These are phyloP conservation scores for Hanleya hanleyi DNA, from an alignment of 2,888 invertebrate genomes.

Conservation along the genomic window DNA sequence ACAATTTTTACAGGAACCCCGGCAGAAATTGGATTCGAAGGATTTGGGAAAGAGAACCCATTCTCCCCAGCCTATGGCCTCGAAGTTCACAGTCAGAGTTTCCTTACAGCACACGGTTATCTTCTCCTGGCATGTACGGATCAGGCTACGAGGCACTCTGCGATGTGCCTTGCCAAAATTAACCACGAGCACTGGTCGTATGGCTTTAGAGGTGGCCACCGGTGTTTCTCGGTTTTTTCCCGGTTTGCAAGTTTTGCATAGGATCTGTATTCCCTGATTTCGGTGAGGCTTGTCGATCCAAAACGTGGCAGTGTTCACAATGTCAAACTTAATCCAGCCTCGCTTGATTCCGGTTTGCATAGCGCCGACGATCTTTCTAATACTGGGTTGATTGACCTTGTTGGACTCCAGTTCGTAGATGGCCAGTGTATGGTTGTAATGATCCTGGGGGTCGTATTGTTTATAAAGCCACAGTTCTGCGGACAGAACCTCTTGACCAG, in stretches of 20 bases:
- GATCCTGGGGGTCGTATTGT: slow-evolving; percentile 52
- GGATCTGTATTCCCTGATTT: slow-evolving; percentile 49
- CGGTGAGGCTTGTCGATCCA: slow-evolving; percentile 50
- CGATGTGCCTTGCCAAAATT: not conserved
- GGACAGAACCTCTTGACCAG: slow-evolving; percentile 14
- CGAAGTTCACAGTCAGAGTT: slow-evolving; percentile 72
- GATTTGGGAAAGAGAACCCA: slow-evolving; percentile 75
- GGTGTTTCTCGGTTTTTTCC: not conserved
- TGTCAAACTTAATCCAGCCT: slow-evolving; percentile 58
- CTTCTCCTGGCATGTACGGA: not conserved
- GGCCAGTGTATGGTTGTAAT: slow-evolving; percentile 27
- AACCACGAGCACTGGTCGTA: not conserved
- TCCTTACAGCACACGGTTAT: slow-evolving; percentile 60
- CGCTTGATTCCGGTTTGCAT: slow-evolving; percentile 50
- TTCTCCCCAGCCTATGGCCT: slow-evolving; percentile 74
- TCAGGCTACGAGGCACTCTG: not conserved
- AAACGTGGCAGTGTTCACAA: slow-evolving; percentile 46
- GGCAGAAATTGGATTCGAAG: slow-evolving; percentile 64
- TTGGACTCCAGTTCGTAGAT: not conserved
- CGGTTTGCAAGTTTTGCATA: slow-evolving; percentile 49
- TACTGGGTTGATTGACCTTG: not conserved
- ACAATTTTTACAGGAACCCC: not conserved
- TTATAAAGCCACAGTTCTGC: slow-evolving; percentile 63
- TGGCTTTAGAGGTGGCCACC: not conserved
- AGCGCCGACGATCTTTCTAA: slow-evolving; percentile 47